Base-by-base conservation (phyloP, 2,113 vertebrate species). In the Chloropsis hardwickii region DNA sequence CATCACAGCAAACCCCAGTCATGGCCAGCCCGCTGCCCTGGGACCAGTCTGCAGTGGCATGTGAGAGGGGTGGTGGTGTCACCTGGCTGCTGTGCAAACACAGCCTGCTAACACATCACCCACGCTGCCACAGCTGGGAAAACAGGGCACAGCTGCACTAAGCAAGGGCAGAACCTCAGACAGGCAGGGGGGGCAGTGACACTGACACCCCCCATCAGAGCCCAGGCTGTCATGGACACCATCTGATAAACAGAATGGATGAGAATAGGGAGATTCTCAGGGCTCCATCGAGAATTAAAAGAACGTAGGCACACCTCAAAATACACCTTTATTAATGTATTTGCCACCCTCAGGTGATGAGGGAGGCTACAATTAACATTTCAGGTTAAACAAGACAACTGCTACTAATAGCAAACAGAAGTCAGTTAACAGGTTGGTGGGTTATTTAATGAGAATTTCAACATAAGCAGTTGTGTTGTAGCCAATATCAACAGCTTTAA, bases 1-100 rank as follows among this genome's bases (percentile, higher is more conserved):
- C 57, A 50, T 31, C 12, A 0, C 0, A 72, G 51, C 28, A 72
- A 73, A 35, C 2, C 40, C 8, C 19, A n/a, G 25, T 1, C 14
- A 35, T 15, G 27, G 35, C 14, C 29, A 28, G 29, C 28, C 40
- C 54, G 8, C 9, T 53, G 45, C 14, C 7, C 70, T 65, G 53
- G 27, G 42, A 44, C 44, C 29, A 10, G 47, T 11, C 27, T 67
- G 64, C 22, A 4, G 7, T 42, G 74, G 24, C 42, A 28, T 0
- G 11, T 21, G 11, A n/a, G 48, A 5, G 0, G 67, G 53, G 35
- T 37, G 37, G 39, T 47, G 69, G 10, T 64, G 40, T 50, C 64
- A 61, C 19, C 45, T 45, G 81, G n/a, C 8, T 45, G 24, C 21
- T 44, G 47, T 10, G 33, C 65, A 56, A 29, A 51, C 39, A n/a